These are phyloP conservation scores for Dinocampus coccinellae DNA, from an alignment of 2,888 invertebrate genomes.

Conservation along the genomic window DNA sequence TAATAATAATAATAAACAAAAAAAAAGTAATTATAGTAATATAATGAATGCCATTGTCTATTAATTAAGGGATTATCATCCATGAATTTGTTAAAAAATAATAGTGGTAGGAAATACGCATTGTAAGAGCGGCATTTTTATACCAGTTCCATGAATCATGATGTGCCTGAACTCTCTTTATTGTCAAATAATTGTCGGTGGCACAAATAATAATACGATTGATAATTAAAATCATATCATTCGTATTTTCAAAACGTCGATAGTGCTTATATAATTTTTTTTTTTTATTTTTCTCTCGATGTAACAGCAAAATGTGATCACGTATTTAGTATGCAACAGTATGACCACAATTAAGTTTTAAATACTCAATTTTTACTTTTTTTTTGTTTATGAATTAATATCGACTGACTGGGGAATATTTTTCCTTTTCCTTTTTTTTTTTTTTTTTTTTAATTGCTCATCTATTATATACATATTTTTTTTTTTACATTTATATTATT, in stretches of 20 bases:
- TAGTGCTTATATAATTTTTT: constrained; percentile 8
- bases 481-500: constrained; percentile 25
- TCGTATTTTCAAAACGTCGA: constrained; percentile 17
- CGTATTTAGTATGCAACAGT: constrained; percentile 35
- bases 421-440: constrained; percentile 34
- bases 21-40: background rate
- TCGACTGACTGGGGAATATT: constrained; percentile 27
- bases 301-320: constrained; percentile 37
- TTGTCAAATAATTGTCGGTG: constrained; percentile 31
- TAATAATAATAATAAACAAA: background rate
- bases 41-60: constrained; percentile 9
- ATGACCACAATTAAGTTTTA: constrained; percentile 26
- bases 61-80: constrained; percentile 12
- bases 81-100: constrained; percentile 18
- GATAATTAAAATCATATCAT: constrained; percentile 7
- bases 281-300: too few species aligned
- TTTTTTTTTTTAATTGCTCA: constrained; percentile 32
- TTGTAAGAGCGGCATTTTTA: constrained; percentile 36
- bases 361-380: constrained; percentile 35
- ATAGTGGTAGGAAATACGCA: constrained; percentile 18
- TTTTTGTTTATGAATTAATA: constrained; percentile 1
- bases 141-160: constrained; percentile 37
- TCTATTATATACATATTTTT: constrained; percentile 18
- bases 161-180: constrained; percentile 37
- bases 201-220: constrained; percentile 15